Evolutionary conservation across 2,797 vertebrate genomes (phyloP).

Genomic region (Ataeniobius toweri): DNA sequence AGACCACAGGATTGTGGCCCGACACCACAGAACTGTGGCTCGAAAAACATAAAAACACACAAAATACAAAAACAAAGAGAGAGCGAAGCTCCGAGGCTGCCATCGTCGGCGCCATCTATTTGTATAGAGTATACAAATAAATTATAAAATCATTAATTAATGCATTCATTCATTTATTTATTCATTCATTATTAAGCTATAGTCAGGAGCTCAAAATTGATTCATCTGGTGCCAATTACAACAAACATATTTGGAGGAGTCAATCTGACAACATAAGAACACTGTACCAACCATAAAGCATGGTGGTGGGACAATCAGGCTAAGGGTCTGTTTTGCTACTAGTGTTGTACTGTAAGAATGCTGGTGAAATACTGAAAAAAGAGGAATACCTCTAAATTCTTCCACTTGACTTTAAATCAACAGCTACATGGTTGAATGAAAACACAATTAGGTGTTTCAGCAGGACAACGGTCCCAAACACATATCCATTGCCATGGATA

Average conservation of each 20-base stretch:
- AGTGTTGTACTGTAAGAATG: neutral
- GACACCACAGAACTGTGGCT: no score
- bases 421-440: neutral
- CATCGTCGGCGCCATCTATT: no score
- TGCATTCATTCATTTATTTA: no score
- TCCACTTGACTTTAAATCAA: neutral
- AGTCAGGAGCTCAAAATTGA: neutral
- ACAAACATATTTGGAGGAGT: neutral
- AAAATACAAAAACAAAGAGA: no score
- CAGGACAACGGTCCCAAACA: neutral
- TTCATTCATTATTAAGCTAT: no score
- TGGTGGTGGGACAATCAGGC: neutral
- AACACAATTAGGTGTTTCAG: neutral
- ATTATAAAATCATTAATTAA: no score
- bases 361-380: neutral
- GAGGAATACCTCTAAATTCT: neutral
- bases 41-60: no score
- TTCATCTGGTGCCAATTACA: neutral
- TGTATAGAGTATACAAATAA: no score
- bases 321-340: neutral
- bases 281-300: neutral
- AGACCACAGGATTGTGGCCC: no score
- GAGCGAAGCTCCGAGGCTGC: no score
- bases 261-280: neutral
- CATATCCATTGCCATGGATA: neutral